These are phyloP conservation scores for Eupelmus urozonus DNA, from an alignment of 2,888 invertebrate genomes.

Conservation along the genomic window DNA sequence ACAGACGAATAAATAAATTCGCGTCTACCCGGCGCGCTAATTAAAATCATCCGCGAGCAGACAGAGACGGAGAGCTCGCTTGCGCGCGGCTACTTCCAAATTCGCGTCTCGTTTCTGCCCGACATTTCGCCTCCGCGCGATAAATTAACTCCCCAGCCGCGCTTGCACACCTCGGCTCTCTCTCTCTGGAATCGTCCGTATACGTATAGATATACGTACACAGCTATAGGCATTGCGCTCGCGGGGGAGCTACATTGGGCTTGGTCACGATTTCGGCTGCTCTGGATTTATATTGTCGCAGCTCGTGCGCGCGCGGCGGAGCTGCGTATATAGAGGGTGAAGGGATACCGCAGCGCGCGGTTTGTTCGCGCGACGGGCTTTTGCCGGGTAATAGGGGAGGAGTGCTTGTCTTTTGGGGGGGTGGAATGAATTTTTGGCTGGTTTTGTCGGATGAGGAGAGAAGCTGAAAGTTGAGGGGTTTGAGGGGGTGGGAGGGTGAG, in stretches of 20 bases:
- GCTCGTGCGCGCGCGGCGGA: background rate
- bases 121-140: constrained; percentile 23
- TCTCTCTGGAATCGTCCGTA: background rate
- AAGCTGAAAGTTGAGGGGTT: too few relatives aligned
- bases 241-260: background rate
- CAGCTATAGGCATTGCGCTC: too few relatives aligned
- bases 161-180: background rate
- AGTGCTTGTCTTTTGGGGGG: too few relatives aligned
- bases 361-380: background rate
- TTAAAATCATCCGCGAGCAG: background rate
- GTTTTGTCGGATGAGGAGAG: too few relatives aligned
- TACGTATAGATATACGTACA: background rate
- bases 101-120: constrained; percentile 34
- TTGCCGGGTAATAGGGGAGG: too few relatives aligned
- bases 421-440: too few relatives aligned
- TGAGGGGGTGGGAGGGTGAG: too few relatives aligned
- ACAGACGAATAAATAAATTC: background rate
- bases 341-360: background rate
- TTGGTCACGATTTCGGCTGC: constrained; percentile 31
- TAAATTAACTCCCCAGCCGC: constrained; percentile 29
- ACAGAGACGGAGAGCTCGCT: background rate
- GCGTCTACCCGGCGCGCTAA: background rate
- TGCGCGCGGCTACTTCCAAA: constrained; percentile 11
- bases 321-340: background rate
- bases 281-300: constrained; percentile 30